Base-by-base conservation (phyloP, 2,797 vertebrate species). In the Eulemur rubriventer region DNA sequence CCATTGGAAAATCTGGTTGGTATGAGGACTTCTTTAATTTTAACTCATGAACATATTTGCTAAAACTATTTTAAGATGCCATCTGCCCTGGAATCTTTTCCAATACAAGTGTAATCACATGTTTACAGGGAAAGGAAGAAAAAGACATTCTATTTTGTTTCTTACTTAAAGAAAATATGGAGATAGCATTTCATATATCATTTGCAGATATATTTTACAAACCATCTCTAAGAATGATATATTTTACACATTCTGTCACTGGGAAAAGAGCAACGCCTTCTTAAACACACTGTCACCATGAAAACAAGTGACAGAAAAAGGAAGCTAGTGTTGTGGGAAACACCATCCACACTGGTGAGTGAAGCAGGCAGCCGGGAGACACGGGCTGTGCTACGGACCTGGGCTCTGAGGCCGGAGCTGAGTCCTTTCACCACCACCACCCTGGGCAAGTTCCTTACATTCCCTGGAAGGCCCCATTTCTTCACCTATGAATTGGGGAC, bases 31-130 rank as follows among this genome's bases (percentile, higher is more conserved):
- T 76, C 30, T 87, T 88, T 67, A 97, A 98, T 97, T 96, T 98
- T 91, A 96, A 97, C 91, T 96, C 96, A 94, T 78, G 95, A 98
- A 95, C n/a, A 72, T 92, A 95, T 97, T 97, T 98, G 97, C 90
- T 97, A 81, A 75, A 93, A 96, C 83, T 97, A 97, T 94, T 98
- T 96, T 97, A 98, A 96, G 52, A 97, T 94, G 92, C 95, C 73
- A 96, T 97, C 93, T 97, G 95, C 63, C 80, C 87, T 95, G 92
- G 96, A 83, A 96, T 70, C 35, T 89, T 75, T 97, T 89, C 96
- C 96, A 97, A n/a, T 83, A 75, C 69, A 97, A 98, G 96, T 95
- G 90, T 43, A 98, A 95, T 94, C 65, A n/a, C 87, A 95, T 83
- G 87, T 98, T 97, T 84, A 97, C 82, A 50, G 52, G 89, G 84